Conservation (phyloP, 2,888 invertebrate genomes). For the Resseliella maxima region DNA sequence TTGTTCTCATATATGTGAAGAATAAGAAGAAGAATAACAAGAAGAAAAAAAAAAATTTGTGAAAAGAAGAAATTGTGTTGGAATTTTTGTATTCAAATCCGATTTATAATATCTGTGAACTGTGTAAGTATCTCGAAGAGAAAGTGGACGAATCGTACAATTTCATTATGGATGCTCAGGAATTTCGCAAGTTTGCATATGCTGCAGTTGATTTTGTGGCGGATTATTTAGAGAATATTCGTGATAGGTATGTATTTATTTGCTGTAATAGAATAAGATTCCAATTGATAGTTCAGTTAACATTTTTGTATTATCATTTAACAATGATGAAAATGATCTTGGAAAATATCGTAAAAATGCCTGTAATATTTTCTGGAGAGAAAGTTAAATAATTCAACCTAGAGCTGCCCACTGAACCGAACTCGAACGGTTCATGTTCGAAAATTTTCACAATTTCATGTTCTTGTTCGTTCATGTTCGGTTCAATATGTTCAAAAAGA, state of each 20-base stretch:
- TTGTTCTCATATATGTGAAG: too few relatives aligned
- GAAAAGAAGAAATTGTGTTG: not conserved
- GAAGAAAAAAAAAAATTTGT: not conserved
- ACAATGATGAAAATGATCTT: too few relatives aligned
- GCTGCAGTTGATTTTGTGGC: constrained; percentile 90
- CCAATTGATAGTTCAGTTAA: too few relatives aligned
- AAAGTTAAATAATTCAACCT: too few relatives aligned
- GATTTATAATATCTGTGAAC: not conserved
- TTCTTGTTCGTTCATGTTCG: too few relatives aligned
- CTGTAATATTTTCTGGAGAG: too few relatives aligned
- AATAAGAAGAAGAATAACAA: not conserved
- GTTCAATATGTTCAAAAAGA: too few relatives aligned
- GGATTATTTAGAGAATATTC: constrained; percentile 86
- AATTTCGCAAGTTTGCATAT: constrained; percentile 86
- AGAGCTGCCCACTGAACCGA: too few relatives aligned
- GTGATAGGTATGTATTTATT: constrained; percentile 72
- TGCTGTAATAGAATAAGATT: too few relatives aligned
- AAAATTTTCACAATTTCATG: too few relatives aligned
- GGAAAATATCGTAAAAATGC: too few relatives aligned
- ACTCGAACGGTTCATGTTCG: too few relatives aligned
- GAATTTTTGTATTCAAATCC: not conserved
- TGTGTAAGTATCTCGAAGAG: not conserved
- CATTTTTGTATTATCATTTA: not conserved
- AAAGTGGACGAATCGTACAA: not conserved
- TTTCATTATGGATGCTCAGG: constrained; percentile 76